A percentile compares a stretch with the other conserved stretches of the same genome.
These are phyloP conservation scores for Heterotilapia buettikoferi DNA, from an alignment of 2,113 vertebrate species.

Conservation along the genomic window DNA sequence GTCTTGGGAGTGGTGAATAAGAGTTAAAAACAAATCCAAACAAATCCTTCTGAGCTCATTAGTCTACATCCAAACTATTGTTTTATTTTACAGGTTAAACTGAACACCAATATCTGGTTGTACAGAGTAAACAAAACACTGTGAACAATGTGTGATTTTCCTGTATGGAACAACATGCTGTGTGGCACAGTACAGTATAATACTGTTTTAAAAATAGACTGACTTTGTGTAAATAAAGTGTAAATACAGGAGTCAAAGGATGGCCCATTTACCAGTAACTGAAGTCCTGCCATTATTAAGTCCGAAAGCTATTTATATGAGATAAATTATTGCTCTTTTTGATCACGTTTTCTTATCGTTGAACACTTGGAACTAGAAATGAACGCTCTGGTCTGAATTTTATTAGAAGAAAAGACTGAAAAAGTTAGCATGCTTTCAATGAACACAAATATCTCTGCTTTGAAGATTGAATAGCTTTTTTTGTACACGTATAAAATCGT, in stretches of 20 bases:
- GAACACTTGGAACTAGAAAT: background rate
- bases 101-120: background rate
- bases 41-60: background rate
- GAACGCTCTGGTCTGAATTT: background rate
- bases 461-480: background rate
- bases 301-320: background rate
- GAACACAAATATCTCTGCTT: background rate
- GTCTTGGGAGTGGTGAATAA: background rate
- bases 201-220: background rate
- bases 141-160: background rate
- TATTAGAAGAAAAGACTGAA: background rate
- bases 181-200: background rate
- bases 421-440: background rate
- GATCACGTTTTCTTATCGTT: accelerated
- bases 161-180: background rate
- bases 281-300: background rate
- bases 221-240: background rate
- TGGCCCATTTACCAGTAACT: background rate
- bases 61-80: background rate
- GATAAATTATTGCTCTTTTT: background rate
- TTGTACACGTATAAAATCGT: background rate
- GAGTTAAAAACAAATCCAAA: background rate
- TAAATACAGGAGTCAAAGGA: background rate
- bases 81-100: background rate
- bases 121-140: background rate